phyloP scores from a whole-genome alignment of 2,888 invertebrate genomes.

The Caenorhabditis sp. region DNA sequence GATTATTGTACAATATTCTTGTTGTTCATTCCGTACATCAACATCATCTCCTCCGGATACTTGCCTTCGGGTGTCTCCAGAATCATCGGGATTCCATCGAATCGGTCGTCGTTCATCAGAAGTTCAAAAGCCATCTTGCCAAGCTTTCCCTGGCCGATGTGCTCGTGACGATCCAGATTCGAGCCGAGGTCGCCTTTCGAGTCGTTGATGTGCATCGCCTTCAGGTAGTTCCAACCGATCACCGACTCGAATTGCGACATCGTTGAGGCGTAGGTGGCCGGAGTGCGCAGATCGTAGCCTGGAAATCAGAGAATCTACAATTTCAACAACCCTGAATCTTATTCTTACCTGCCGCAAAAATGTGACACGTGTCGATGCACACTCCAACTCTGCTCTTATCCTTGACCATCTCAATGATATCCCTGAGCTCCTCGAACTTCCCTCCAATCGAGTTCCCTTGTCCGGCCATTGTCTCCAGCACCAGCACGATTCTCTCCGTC shows the following conservation, averaged over 20 bases:
- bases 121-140: slow-evolving; percentile 83
- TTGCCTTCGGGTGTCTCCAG: slow-evolving; percentile 84
- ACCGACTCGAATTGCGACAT: slow-evolving; percentile 52
- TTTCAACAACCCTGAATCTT: neutral
- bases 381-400: slow-evolving; percentile 84
- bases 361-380: slow-evolving; percentile 84
- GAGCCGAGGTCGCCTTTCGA: slow-evolving; percentile 84
- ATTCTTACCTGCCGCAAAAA: slow-evolving; percentile 82
- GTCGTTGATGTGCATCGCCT: slow-evolving; percentile 85
- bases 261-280: neutral
- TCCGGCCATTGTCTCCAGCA: slow-evolving; percentile 84
- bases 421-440: slow-evolving; percentile 83
- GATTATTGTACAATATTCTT: slow-evolving; percentile 14
- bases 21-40: slow-evolving; percentile 69
- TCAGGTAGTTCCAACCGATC: slow-evolving; percentile 84
- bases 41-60: slow-evolving; percentile 74
- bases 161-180: slow-evolving; percentile 85
- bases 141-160: slow-evolving; percentile 85
- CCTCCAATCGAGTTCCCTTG: slow-evolving; percentile 84
- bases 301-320: neutral
- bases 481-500: slow-evolving; percentile 74
- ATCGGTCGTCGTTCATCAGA: slow-evolving; percentile 84
- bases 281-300: neutral
- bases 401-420: slow-evolving; percentile 83
- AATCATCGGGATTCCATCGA: slow-evolving; percentile 84